phyloP scores from a whole-genome alignment of 2,888 invertebrate species.

The Drosophila atripex region DNA sequence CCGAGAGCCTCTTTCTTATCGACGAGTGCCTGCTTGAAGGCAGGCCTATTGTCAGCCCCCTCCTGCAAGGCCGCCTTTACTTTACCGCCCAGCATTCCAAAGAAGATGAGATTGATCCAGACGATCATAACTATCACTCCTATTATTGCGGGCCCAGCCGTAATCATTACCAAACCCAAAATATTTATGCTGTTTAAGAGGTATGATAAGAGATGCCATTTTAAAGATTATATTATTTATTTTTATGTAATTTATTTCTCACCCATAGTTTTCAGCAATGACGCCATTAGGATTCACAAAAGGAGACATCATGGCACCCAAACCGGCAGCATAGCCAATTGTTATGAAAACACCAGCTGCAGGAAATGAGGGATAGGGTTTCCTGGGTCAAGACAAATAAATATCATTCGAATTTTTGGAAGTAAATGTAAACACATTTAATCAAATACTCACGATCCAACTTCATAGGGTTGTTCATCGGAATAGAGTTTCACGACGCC shows the following conservation, averaged over 20 bases:
- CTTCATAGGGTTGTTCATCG: conserved; percentile 56
- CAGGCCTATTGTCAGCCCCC: not conserved
- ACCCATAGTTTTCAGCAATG: conserved; percentile 16
- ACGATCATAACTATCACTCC: conserved; percentile 23
- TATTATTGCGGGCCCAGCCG: conserved; percentile 18
- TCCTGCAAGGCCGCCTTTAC: not conserved
- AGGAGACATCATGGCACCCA: conserved; percentile 54
- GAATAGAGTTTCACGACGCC: conserved; percentile 25
- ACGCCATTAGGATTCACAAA: conserved; percentile 53
- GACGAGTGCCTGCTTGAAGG: conserved; percentile 4
- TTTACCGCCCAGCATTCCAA: conserved; percentile 41
- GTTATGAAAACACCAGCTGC: conserved; percentile 57
- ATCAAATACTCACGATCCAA: conserved; percentile 47
- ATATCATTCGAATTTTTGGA: not conserved
- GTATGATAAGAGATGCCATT: not conserved
- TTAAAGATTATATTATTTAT: not conserved
- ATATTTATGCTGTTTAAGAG: not conserved
- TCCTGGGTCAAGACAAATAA: conserved; percentile 13
- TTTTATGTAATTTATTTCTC: not conserved
- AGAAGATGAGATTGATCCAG: conserved; percentile 56
- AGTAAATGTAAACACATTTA: no score
- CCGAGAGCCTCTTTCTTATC: conserved; percentile 41
- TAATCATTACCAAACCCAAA: not conserved
- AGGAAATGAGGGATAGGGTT: conserved; percentile 56
- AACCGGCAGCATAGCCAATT: conserved; percentile 38